Conservation (phyloP, 2,113 vertebrate genomes). For the Larimichthys crocea region DNA sequence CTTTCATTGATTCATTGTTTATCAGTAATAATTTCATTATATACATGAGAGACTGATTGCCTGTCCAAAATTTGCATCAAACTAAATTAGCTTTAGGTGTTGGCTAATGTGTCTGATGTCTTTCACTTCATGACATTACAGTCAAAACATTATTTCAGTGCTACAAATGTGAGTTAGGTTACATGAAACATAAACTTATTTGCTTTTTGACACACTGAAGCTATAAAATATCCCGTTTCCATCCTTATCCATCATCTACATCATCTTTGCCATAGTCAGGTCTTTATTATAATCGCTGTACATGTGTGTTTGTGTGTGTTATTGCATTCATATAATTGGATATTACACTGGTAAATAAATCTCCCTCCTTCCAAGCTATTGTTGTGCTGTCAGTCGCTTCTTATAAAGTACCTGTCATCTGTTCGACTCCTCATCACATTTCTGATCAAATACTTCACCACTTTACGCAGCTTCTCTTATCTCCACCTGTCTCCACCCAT, state of each 20-base stretch:
- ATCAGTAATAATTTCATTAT: constrained; percentile 7
- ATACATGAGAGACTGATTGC: constrained; percentile 1
- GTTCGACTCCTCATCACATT: not conserved
- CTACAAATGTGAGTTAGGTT: not conserved
- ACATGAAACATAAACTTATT: not conserved
- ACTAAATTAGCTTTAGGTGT: not conserved
- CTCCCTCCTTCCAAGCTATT: not conserved
- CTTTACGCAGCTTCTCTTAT: not conserved
- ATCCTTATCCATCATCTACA: not conserved
- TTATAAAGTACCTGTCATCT: constrained; percentile 4
- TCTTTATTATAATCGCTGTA: not conserved
- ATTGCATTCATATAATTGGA: constrained; percentile 62
- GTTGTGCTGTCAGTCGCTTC: constrained; percentile 59
- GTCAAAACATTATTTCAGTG: constrained; percentile 6
- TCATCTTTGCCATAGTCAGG: not conserved
- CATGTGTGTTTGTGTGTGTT: constrained; percentile 33
- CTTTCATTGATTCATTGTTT: constrained; percentile 46
- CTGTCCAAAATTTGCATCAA: constrained; percentile 11
- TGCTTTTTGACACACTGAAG: constrained; percentile 3
- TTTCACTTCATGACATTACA: not conserved
- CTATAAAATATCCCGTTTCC: constrained; percentile 23
- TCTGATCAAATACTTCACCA: constrained; percentile 20
- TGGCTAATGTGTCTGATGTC: not conserved
- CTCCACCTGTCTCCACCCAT: not conserved
- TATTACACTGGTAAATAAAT: not conserved